phyloP scores from a whole-genome alignment of 2,888 invertebrate genomes.

The Hyalella azteca region DNA sequence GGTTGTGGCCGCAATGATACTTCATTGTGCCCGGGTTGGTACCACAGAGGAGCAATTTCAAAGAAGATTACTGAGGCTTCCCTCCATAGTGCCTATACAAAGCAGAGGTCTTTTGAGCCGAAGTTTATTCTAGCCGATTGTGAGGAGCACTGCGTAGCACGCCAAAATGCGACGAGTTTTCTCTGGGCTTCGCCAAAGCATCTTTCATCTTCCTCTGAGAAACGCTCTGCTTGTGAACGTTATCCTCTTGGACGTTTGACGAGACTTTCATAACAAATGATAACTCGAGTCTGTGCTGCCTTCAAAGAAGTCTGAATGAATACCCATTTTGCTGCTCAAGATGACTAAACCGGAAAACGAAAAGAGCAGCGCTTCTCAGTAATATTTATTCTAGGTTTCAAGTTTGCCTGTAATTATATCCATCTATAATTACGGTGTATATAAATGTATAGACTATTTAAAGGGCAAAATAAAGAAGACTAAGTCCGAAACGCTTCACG shows the following conservation, averaged over 20 bases:
- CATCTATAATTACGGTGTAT: not conserved
- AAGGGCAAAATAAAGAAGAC: too few relatives aligned
- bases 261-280: not conserved
- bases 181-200: not conserved
- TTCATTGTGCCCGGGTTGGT: slow-evolving; percentile 12
- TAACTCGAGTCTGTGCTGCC: not conserved
- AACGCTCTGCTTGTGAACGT: slow-evolving; percentile 11
- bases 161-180: slow-evolving; percentile 13
- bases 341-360: not conserved
- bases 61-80: slow-evolving; percentile 24
- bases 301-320: not conserved
- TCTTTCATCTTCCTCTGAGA: not conserved
- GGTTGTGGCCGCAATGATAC: not conserved
- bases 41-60: not conserved
- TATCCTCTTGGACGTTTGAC: slow-evolving; percentile 14
- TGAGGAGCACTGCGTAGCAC: not conserved
- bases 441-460: too few relatives aligned
- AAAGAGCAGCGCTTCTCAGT: too few relatives aligned
- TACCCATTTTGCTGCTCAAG: not conserved
- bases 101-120: slow-evolving; percentile 3
- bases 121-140: slow-evolving; percentile 29
- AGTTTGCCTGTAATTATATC: too few relatives aligned
- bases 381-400: too few relatives aligned
- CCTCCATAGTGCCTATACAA: slow-evolving; percentile 2
- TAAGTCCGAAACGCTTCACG: too few relatives aligned